These are phyloP conservation scores for Chrysopilus asiliformis DNA, from an alignment of 2,888 invertebrate genomes.

Conservation along the genomic window DNA sequence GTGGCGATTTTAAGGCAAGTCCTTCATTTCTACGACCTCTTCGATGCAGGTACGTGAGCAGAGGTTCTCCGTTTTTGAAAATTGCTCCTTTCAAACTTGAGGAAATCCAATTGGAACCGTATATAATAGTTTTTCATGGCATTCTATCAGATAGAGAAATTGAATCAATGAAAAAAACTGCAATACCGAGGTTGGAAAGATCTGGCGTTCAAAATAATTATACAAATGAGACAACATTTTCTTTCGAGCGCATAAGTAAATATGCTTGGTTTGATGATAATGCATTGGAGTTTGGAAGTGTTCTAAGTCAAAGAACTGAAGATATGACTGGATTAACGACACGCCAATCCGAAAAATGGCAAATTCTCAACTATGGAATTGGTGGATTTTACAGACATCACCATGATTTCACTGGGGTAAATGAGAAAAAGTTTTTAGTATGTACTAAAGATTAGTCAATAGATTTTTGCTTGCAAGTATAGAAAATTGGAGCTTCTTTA, in stretches of 20 bases:
- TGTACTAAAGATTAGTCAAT: neutral
- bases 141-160: conserved; percentile 43
- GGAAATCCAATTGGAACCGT: conserved; percentile 36
- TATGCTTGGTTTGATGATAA: conserved; percentile 19
- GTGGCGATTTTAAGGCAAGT: neutral
- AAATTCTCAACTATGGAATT: conserved; percentile 55
- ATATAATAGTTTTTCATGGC: conserved; percentile 39
- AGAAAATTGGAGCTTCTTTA: neutral
- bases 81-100: conserved; percentile 37
- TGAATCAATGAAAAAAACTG: conserved; percentile 38
- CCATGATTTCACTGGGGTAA: conserved; percentile 47
- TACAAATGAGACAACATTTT: neutral
- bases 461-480: conserved; percentile 56
- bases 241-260: neutral
- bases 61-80: conserved; percentile 16
- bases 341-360: conserved; percentile 46
- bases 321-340: conserved; percentile 43
- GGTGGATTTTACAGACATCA: conserved; percentile 55
- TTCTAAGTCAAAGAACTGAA: conserved; percentile 36
- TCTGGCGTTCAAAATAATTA: neutral
- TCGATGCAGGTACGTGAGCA: neutral
- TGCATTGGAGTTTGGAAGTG: conserved; percentile 35
- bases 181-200: conserved; percentile 19
- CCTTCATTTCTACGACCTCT: neutral
- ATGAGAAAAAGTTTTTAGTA: no score